Evolutionary conservation across 2,113 vertebrate genomes (phyloP).

Genomic region (Eurystomus gularis): DNA sequence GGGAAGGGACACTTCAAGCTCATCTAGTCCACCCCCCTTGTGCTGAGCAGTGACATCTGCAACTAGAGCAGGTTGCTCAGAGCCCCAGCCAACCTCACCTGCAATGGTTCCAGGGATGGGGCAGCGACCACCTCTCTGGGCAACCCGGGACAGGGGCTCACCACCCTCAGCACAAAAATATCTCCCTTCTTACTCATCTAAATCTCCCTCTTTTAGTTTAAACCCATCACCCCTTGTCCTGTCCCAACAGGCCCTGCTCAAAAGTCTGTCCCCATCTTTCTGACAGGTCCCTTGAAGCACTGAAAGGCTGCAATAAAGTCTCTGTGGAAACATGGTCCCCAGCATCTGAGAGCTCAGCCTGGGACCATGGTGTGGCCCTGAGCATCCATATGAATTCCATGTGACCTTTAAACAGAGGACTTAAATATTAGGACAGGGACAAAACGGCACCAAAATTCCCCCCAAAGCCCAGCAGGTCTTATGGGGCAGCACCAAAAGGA

Average conservation of each 20-base stretch:
- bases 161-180: neutral
- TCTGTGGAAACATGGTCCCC: neutral
- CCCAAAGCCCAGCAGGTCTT: neutral
- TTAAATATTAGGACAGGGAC: neutral
- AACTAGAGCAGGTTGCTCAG: neutral
- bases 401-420: neutral
- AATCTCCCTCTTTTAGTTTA: neutral
- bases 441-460: fast-evolving
- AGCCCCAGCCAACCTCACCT: neutral
- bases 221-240: neutral
- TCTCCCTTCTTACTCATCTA: neutral
- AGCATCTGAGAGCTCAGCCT: neutral
- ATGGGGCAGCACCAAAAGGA: fast-evolving
- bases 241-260: neutral
- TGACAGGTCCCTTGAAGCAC: neutral
- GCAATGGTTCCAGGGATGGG: neutral
- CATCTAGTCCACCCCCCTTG: neutral
- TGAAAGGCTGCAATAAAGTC: neutral
- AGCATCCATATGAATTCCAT: neutral
- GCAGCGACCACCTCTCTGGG: neutral
- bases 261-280: neutral
- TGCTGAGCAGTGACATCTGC: neutral
- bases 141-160: neutral
- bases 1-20: neutral
- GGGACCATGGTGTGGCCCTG: fast-evolving